Conservation (phyloP, 2,888 invertebrate species). For the Calameuta filiformis region DNA sequence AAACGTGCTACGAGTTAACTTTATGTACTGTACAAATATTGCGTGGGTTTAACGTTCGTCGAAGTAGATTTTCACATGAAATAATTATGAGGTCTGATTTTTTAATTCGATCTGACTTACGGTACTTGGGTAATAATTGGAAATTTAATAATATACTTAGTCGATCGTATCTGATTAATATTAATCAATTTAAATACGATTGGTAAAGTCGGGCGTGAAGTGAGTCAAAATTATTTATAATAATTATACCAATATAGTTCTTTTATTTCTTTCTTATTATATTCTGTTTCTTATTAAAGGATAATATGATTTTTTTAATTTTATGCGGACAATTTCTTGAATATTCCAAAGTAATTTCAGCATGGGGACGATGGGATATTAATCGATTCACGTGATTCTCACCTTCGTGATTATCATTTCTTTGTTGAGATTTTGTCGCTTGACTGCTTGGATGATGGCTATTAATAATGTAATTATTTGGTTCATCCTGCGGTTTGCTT, state of each 20-base stretch:
- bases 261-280: too few species aligned
- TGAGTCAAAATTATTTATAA: too few species aligned
- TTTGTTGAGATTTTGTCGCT: background rate
- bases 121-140: background rate
- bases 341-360: background rate
- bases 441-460: background rate
- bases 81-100: background rate
- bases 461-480: background rate
- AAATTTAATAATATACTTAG: background rate
- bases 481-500: background rate
- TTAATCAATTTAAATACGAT: background rate
- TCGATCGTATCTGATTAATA: background rate
- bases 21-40: background rate
- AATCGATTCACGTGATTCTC: background rate
- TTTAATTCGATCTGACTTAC: background rate
- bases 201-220: background rate
- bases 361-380: background rate
- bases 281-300: background rate
- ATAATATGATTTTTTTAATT: background rate
- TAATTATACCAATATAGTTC: too few species aligned
- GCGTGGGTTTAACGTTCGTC: background rate
- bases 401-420: background rate
- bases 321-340: background rate
- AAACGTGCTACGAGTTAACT: background rate
- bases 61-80: background rate